phyloP scores from a whole-genome alignment of 2,113 vertebrate genomes.

The Peromyscus maniculatus region DNA sequence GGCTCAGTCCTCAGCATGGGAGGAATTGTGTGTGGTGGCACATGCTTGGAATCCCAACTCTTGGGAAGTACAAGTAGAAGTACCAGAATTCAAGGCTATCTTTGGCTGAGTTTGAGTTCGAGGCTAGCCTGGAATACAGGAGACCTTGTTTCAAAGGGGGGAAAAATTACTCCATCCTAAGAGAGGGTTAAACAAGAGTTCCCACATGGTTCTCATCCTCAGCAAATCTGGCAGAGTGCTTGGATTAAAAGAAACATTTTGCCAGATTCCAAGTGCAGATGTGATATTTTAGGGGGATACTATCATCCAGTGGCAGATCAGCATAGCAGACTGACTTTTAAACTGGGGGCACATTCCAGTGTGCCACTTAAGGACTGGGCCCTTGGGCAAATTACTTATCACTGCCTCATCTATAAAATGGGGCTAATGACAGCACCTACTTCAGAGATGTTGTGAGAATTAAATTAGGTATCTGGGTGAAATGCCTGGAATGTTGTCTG shows the following conservation, averaged over 20 bases:
- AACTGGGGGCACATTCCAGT: constrained; percentile 50
- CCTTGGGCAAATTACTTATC: constrained; percentile 28
- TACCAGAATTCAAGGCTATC: neutral
- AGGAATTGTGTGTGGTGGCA: neutral
- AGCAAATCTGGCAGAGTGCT: neutral
- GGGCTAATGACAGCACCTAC: constrained; percentile 57
- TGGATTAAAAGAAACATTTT: constrained; percentile 37
- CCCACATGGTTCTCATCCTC: neutral
- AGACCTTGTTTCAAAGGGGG: neutral
- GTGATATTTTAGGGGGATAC: neutral
- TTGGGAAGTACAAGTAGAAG: neutral
- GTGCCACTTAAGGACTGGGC: constrained; percentile 1
- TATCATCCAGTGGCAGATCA: neutral
- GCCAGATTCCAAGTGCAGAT: neutral
- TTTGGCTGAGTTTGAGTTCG: neutral
- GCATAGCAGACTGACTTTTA: neutral
- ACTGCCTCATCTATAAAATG: constrained; percentile 42
- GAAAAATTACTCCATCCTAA: neutral
- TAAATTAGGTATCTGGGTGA: constrained; percentile 60
- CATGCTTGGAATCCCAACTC: neutral
- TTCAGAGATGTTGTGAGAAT: constrained; percentile 62
- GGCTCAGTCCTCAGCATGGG: neutral
- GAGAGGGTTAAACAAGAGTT: neutral
- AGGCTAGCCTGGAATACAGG: neutral
- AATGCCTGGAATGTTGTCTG: constrained; percentile 29